These are phyloP conservation scores for Agriopis leucophaearia DNA, from an alignment of 2,888 invertebrate species.

Conservation along the genomic window DNA sequence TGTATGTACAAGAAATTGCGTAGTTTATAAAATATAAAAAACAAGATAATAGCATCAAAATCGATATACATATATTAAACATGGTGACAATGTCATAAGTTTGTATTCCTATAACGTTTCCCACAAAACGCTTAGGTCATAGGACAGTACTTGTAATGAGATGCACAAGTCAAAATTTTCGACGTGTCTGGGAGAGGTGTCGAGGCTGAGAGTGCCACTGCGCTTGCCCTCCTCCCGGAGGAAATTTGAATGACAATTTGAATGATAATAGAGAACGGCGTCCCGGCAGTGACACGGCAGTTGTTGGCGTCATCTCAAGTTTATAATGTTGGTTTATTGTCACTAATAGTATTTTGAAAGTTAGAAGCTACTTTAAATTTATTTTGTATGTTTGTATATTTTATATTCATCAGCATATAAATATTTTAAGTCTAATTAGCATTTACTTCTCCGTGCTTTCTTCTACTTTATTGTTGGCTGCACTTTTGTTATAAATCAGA, in stretches of 20 bases:
- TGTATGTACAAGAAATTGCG: too few relatives aligned
- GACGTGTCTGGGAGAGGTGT: conserved; percentile 70
- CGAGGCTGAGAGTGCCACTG: conserved; percentile 81
- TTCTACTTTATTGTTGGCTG: background rate
- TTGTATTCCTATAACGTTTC: background rate
- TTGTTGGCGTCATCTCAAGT: conserved; percentile 62
- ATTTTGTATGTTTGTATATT: conserved; percentile 22
- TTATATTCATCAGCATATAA: background rate
- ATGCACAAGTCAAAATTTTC: conserved; percentile 52
- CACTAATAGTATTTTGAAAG: conserved; percentile 55
- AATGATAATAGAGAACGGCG: conserved; percentile 79
- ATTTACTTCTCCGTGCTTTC: background rate
- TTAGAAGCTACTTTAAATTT: conserved; percentile 36
- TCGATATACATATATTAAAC: background rate
- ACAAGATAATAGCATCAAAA: too few relatives aligned
- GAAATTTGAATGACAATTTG: conserved; percentile 81
- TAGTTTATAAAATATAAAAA: too few relatives aligned
- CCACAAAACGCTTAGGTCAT: conserved; percentile 34
- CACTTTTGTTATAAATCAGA: background rate
- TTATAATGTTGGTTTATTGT: conserved; percentile 63
- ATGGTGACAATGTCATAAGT: too few relatives aligned
- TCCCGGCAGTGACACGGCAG: conserved; percentile 76
- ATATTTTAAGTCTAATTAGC: background rate
- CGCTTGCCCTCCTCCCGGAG: conserved; percentile 66
- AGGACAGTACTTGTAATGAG: conserved; percentile 50